Conservation (phyloP, 2,113 vertebrate species). For the Gallinago paraguaiae region DNA sequence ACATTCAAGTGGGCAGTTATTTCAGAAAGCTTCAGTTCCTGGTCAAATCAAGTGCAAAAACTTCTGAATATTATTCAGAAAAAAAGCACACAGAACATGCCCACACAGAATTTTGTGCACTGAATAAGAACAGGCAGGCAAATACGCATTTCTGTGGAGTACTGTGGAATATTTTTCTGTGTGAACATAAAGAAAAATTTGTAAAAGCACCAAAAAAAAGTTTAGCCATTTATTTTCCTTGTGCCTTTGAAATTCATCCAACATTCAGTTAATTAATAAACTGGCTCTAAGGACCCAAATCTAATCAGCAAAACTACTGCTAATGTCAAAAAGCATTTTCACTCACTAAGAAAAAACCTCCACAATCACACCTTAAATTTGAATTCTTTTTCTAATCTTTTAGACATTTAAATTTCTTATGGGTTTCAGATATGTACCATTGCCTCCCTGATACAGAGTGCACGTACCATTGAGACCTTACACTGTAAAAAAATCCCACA, state of each 20-base stretch:
- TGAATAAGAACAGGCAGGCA: not conserved
- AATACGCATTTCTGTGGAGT: not conserved
- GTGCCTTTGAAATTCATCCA: not conserved
- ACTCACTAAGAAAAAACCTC: not conserved
- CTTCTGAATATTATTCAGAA: not conserved
- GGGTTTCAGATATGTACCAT: accelerated
- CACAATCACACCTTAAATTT: not conserved
- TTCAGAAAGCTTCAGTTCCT: not conserved
- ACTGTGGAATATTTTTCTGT: not conserved
- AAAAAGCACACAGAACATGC: not conserved
- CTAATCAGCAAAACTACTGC: not conserved
- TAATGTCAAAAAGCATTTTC: not conserved
- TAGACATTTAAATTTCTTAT: accelerated
- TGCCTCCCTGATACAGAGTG: not conserved
- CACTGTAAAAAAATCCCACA: not conserved
- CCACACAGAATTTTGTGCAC: not conserved
- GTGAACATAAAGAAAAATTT: not conserved
- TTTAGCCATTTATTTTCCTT: not conserved
- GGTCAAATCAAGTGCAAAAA: not conserved
- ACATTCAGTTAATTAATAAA: not conserved
- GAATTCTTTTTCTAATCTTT: not conserved
- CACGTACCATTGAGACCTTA: accelerated
- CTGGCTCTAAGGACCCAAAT: not conserved
- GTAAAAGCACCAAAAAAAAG: not conserved
- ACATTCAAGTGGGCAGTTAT: not conserved